Evolutionary conservation across 2,888 invertebrate genomes (phyloP), one percentile per base, ranked within the genome.

Genomic region (Eilema caniola): DNA sequence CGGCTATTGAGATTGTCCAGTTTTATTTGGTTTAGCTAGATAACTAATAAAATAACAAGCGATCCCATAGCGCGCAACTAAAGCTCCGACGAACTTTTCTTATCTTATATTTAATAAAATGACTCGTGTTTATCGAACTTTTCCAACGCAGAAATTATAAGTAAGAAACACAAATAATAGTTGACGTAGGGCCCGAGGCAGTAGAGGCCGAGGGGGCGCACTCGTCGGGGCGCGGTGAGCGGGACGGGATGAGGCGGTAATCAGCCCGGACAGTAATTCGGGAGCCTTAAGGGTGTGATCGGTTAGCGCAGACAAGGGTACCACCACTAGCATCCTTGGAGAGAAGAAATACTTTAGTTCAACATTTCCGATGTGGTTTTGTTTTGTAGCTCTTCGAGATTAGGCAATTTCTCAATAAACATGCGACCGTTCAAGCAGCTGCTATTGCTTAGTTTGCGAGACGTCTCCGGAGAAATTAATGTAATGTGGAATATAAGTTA

Each of bases 351-450:
- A 94, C 92, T 94, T 93, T 92, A 93, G 92, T 93, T 93, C 92
- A 93, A 93, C 92, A 93, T 93, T 93, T 92, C 93, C 92, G 88
- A 91, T 94, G 94, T 90, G 94, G 93, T 94, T 93, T 94, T 94
- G 94, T 94, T 95, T 92, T 93, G 94, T 95, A 92, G 93, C 92
- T 94, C 93, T 94, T 93, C 87, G 90, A 92, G 93, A 95, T 95
- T 93, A 94, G 90, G 91, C 91, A 93, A 93, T 94, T 91, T 90
- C 94, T 93, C 92, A 90, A 94, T 94, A 95, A 94, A 94, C 93
- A 93, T 89, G 91, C 89, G 91, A 93, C 90, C 89, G 83, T 84
- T 84, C 85, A 89, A 90, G 90, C 93, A 93, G 93, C 90, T 93
- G 92, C 89, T 90, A 89, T 92, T 90, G 90, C 90, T 92, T 91